A percentile compares a stretch with the other conserved stretches of the same genome.
These are phyloP conservation scores for Lepus timidus DNA, from an alignment of 2,113 vertebrate species.

Conservation along the genomic window DNA sequence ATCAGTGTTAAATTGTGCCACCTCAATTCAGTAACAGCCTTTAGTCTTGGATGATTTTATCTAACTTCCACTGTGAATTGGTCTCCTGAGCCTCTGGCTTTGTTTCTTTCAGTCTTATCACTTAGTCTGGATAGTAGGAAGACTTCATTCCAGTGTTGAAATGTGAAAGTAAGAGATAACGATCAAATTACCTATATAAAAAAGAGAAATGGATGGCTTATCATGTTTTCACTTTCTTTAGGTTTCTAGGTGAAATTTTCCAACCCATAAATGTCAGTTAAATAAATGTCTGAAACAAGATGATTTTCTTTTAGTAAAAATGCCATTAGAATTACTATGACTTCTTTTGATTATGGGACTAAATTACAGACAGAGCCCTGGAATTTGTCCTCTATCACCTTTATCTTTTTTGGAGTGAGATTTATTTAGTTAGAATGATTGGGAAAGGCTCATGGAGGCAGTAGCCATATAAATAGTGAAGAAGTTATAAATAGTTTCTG, in stretches of 20 bases:
- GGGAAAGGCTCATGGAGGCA: not conserved
- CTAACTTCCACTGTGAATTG: not conserved
- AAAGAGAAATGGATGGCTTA: conserved; percentile 73
- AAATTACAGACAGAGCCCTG: conserved; percentile 15
- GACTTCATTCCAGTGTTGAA: conserved; percentile 59
- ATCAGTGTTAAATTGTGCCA: conserved; percentile 41
- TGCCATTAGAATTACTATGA: conserved; percentile 50
- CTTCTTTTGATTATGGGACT: conserved; percentile 53
- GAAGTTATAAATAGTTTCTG: conserved; percentile 58
- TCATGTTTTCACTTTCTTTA: conserved; percentile 62
- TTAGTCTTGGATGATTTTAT: conserved; percentile 62
- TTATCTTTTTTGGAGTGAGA: conserved; percentile 33
- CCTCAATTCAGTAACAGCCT: conserved; percentile 14
- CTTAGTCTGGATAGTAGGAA: conserved; percentile 63
- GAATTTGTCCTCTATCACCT: conserved; percentile 38
- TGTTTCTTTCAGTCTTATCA: conserved; percentile 67
- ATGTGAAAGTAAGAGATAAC: conserved; percentile 70
- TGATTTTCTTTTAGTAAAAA: conserved; percentile 42
- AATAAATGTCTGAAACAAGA: conserved; percentile 50
- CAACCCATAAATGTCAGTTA: conserved; percentile 62
- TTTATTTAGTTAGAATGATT: conserved; percentile 68
- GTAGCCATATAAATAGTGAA: conserved; percentile 39
- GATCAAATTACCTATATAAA: conserved; percentile 75
- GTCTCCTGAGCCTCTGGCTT: conserved; percentile 30
- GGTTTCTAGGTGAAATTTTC: conserved; percentile 70